A percentile compares a stretch with the other conserved stretches of the same genome.
phyloP scores from a whole-genome alignment of 1,140 invertebrate genomes.

The Habropoda laboriosa region DNA sequence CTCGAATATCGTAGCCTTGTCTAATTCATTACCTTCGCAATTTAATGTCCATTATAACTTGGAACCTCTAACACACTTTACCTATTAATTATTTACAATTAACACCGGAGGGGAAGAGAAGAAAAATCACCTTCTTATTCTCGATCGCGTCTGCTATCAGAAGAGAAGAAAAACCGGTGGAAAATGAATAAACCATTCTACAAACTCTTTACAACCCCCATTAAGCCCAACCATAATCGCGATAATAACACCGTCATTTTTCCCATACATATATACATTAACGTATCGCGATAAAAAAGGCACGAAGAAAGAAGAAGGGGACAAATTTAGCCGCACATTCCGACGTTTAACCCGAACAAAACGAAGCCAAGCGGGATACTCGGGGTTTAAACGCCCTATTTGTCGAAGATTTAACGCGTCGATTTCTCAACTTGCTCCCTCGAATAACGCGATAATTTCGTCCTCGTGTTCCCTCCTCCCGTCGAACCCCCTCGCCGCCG shows the following conservation, averaged over 20 bases:
- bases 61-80: no score
- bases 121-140: no score
- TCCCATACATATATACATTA: no score
- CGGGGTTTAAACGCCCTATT: not conserved
- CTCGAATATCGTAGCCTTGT: no score
- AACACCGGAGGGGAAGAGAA: no score
- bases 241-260: not conserved
- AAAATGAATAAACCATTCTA: no score
- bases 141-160: no score
- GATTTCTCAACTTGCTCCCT: conserved; percentile 11
- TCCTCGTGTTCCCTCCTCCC: not conserved
- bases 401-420: conserved; percentile 16
- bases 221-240: not conserved
- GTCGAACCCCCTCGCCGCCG: not conserved
- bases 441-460: not conserved
- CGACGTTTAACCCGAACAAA: not conserved
- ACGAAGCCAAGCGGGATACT: not conserved
- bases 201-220: not conserved
- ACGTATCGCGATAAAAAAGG: no score
- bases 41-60: no score
- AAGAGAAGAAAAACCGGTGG: no score
- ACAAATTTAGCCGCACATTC: not conserved
- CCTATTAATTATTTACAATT: no score
- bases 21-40: no score
- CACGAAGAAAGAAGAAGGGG: not conserved